These are phyloP conservation scores for Odontocerum albicorne DNA, from an alignment of 2,888 invertebrate species.

Conservation along the genomic window DNA sequence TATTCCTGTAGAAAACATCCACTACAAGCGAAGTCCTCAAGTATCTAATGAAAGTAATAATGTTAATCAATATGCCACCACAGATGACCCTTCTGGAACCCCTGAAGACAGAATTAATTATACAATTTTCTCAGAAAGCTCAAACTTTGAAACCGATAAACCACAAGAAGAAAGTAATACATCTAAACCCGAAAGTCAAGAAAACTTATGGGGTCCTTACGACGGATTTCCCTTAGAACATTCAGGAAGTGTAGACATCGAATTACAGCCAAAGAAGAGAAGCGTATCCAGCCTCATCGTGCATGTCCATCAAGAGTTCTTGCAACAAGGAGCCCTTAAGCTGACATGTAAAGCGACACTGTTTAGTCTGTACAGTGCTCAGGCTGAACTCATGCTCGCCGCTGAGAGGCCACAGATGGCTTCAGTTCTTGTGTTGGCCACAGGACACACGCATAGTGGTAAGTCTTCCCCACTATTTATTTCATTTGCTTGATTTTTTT, in stretches of 20 bases:
- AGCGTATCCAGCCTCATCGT: slow-evolving; percentile 21
- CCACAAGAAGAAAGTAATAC: too few relatives aligned
- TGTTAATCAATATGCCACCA: neutral
- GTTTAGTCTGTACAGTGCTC: slow-evolving; percentile 60
- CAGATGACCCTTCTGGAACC: neutral
- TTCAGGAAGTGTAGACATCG: neutral
- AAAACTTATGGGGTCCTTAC: neutral
- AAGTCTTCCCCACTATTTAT: slow-evolving; percentile 8
- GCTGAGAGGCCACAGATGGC: slow-evolving; percentile 68
- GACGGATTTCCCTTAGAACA: too few relatives aligned
- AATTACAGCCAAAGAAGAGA: slow-evolving; percentile 13
- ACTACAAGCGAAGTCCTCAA: slow-evolving; percentile 7
- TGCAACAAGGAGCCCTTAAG: slow-evolving; percentile 65
- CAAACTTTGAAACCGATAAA: too few relatives aligned
- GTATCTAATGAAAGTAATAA: neutral
- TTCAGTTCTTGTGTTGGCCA: slow-evolving; percentile 55
- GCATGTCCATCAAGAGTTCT: slow-evolving; percentile 56
- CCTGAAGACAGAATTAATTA: slow-evolving; percentile 1
- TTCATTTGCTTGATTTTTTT: neutral
- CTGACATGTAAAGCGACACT: slow-evolving; percentile 63
- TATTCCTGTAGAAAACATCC: slow-evolving; percentile 1
- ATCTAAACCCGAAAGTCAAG: neutral
- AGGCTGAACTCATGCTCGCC: slow-evolving; percentile 57
- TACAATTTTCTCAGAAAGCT: too few relatives aligned
- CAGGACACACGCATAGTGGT: slow-evolving; percentile 32